These are phyloP conservation scores for Drosophila subobscura DNA, from an alignment of 1,140 invertebrate genomes.

Conservation along the genomic window DNA sequence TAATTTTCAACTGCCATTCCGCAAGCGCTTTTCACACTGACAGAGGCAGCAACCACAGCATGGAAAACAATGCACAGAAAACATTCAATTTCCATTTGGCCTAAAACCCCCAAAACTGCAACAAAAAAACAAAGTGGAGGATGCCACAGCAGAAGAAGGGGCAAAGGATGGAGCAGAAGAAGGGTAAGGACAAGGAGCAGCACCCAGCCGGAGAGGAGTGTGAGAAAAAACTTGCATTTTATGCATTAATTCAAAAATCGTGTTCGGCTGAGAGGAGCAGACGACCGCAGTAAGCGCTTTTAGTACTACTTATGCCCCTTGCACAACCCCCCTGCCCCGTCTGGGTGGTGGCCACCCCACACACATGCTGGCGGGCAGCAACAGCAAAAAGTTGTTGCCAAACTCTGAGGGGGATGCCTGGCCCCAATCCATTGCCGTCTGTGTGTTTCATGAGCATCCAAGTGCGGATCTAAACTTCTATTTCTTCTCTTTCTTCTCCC, in stretches of 20 bases:
- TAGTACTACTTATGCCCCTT: constrained; percentile 4
- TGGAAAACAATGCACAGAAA: constrained; percentile 27
- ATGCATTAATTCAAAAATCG: constrained; percentile 75
- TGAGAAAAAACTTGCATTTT: constrained; percentile 56
- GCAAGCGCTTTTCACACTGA: no score
- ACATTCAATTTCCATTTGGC: constrained; percentile 70
- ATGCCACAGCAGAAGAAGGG: constrained; percentile 1
- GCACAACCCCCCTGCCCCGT: neutral
- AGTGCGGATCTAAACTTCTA: constrained; percentile 22
- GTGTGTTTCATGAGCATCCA: constrained; percentile 23
- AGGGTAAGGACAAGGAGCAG: constrained; percentile 17
- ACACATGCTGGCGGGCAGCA: neutral
- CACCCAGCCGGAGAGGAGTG: neutral
- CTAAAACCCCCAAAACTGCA: constrained; percentile 28
- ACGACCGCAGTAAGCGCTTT: constrained; percentile 50
- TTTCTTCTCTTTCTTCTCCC: neutral
- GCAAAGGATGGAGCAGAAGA: constrained; percentile 3
- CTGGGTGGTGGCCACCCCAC: neutral
- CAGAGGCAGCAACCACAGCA: neutral
- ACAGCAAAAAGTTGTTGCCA: constrained; percentile 30
- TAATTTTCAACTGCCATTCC: no score
- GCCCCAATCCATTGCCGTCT: constrained; percentile 1
- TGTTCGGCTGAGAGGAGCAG: constrained; percentile 46
- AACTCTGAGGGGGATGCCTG: constrained; percentile 21
- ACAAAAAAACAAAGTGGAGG: constrained; percentile 18